A percentile compares a stretch with the other conserved stretches of the same genome.
Conservation (phyloP, 2,797 vertebrate genomes). For the Cyprinodon diabolis region DNA sequence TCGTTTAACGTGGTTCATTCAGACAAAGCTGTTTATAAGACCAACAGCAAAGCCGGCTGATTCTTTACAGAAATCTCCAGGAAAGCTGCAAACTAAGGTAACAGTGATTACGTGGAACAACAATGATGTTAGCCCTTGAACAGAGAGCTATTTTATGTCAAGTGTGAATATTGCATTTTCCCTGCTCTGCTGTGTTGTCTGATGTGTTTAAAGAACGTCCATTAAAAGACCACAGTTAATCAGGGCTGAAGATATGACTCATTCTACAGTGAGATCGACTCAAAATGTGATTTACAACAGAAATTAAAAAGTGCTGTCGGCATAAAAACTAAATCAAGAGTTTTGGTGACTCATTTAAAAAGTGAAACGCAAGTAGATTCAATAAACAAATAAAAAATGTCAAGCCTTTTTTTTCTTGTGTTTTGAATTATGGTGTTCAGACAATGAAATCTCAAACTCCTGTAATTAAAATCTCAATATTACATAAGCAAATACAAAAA, state of each 20-base stretch:
- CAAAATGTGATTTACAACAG: slow-evolving; percentile 31
- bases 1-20: background rate
- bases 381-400: too few relatives aligned
- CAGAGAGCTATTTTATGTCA: slow-evolving; percentile 14
- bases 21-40: slow-evolving; percentile 24
- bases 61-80: slow-evolving; percentile 5
- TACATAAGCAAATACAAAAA: too few relatives aligned
- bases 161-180: slow-evolving; percentile 12
- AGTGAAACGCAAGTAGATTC: too few relatives aligned
- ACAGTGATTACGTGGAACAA: slow-evolving; percentile 17
- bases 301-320: too few relatives aligned
- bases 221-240: slow-evolving; percentile 40
- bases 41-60: background rate
- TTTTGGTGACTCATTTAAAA: too few relatives aligned
- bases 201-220: slow-evolving; percentile 13
- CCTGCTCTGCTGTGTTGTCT: slow-evolving; percentile 2
- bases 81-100: slow-evolving; percentile 10
- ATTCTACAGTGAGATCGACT: slow-evolving; percentile 12
- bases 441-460: too few relatives aligned
- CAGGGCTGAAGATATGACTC: slow-evolving; percentile 43
- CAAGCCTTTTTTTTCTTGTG: too few relatives aligned
- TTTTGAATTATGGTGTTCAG: too few relatives aligned
- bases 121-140: background rate
- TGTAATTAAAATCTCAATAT: too few relatives aligned
- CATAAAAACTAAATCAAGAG: too few relatives aligned